Conservation (phyloP, 2,797 vertebrate species). For the Urosaurus nigricauda region DNA sequence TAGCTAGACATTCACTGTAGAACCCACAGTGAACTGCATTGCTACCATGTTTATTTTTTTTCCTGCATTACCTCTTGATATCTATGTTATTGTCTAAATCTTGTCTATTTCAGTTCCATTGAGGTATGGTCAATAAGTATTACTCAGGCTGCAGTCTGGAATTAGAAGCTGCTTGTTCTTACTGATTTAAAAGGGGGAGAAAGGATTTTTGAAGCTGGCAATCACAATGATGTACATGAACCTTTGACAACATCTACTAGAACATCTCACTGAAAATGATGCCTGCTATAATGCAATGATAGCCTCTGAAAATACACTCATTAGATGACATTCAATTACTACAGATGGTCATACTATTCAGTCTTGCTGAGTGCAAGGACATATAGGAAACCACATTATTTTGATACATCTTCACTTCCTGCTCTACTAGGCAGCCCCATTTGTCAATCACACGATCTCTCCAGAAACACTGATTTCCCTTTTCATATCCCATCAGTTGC, state of each 20-base stretch:
- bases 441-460: constrained; percentile 37
- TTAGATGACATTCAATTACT: constrained; percentile 35
- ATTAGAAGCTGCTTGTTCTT: constrained; percentile 25
- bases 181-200: not conserved
- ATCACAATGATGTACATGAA: constrained; percentile 10
- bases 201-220: constrained; percentile 2
- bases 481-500: constrained; percentile 44
- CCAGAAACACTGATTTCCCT: constrained; percentile 39
- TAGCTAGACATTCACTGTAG: not conserved
- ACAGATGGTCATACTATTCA: constrained; percentile 16
- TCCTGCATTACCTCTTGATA: not conserved
- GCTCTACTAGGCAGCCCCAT: constrained; percentile 29
- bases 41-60: not conserved
- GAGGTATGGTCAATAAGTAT: not conserved
- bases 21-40: not conserved
- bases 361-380: constrained; percentile 27
- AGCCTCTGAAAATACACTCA: constrained; percentile 24
- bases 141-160: constrained; percentile 12
- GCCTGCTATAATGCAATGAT: constrained; percentile 15
- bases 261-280: constrained; percentile 21
- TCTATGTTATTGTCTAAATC: not conserved
- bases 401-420: constrained; percentile 38
- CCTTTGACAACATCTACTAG: constrained; percentile 2
- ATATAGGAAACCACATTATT: constrained; percentile 39
- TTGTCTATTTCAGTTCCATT: not conserved